phyloP scores from a whole-genome alignment of 1,140 invertebrate species.

The Hylaeus anthracinus region DNA sequence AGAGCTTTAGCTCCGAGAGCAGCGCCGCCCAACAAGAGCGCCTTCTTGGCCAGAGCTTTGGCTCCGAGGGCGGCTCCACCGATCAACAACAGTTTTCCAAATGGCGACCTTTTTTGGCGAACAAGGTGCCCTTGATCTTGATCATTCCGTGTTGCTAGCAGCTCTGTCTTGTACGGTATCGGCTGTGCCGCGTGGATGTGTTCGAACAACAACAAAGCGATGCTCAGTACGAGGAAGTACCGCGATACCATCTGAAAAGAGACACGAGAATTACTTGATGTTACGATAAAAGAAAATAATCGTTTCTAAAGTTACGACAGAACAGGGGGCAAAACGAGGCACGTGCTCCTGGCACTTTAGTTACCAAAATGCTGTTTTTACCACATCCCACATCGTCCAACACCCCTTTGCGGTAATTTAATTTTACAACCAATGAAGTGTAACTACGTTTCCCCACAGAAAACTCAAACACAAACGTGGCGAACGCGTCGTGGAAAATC shows the following conservation, averaged over 20 bases:
- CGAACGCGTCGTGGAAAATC: not conserved
- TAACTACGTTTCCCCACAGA: too few species aligned
- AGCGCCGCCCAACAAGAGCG: conserved; percentile 49
- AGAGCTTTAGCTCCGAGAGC: conserved; percentile 44
- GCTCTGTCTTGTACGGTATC: not conserved
- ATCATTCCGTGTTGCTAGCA: not conserved
- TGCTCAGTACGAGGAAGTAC: conserved; percentile 32
- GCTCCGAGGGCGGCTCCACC: conserved; percentile 31
- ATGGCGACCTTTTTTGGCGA: conserved; percentile 20
- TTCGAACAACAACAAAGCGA: conserved; percentile 44
- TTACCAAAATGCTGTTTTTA: too few species aligned
- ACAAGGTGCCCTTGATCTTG: not conserved
- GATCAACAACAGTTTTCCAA: conserved; percentile 15
- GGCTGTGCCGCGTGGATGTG: not conserved
- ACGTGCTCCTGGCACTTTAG: too few species aligned
- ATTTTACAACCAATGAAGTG: too few species aligned
- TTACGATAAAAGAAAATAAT: conserved; percentile 36
- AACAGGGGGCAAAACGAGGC: too few species aligned
- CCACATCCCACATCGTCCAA: too few species aligned
- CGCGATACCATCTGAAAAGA: conserved; percentile 56
- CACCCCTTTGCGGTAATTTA: too few species aligned
- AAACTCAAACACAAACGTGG: too few species aligned
- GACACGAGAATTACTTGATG: not conserved
- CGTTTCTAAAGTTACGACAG: too few species aligned
- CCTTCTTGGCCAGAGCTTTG: conserved; percentile 50